A percentile compares a stretch with the other conserved stretches of the same genome.
These are phyloP conservation scores for Digitonthophagus gazella DNA, from an alignment of 2,888 invertebrate species.

Conservation along the genomic window DNA sequence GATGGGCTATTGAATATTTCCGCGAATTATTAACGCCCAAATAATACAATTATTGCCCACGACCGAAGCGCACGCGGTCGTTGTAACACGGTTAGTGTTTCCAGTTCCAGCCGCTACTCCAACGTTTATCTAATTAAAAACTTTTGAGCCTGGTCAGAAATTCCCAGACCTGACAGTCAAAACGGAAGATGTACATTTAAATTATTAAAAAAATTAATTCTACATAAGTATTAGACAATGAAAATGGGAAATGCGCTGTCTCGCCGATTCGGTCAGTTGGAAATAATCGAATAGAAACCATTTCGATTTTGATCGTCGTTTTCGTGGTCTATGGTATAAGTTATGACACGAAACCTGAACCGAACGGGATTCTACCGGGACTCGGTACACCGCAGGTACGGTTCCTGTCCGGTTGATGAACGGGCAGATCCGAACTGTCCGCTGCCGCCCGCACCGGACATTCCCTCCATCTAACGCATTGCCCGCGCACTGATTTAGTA, in stretches of 20 bases:
- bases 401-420: not conserved
- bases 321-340: not conserved
- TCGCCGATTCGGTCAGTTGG: not conserved
- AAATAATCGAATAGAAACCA: not conserved
- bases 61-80: not conserved
- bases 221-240: no score
- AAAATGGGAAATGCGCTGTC: no score
- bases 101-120: not conserved
- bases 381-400: not conserved
- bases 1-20: not conserved
- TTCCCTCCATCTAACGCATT: not conserved
- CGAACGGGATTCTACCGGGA: not conserved
- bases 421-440: not conserved
- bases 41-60: not conserved
- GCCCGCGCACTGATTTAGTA: not conserved
- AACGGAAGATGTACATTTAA: not conserved
- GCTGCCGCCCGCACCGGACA: not conserved
- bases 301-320: not conserved
- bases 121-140: not conserved
- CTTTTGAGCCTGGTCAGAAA: not conserved
- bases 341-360: not conserved
- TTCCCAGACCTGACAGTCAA: not conserved
- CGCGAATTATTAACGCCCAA: not conserved
- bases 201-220: not conserved
- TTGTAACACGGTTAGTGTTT: not conserved